phyloP scores from a whole-genome alignment of 2,888 invertebrate genomes.

The Phorcus lineatus region DNA sequence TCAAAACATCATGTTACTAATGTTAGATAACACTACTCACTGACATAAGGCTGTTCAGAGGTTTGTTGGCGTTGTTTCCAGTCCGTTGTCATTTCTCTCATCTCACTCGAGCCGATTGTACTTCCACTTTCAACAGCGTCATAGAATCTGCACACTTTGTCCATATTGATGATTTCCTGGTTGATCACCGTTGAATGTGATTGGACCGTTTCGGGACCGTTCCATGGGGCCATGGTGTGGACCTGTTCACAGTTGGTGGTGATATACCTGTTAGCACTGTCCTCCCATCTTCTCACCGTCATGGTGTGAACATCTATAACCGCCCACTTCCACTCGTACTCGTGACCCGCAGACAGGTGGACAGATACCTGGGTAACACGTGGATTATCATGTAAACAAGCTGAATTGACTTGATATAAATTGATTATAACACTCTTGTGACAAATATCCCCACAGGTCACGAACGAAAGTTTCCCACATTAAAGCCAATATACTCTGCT shows the following conservation, averaged over 20 bases:
- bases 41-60: background rate
- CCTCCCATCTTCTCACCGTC: background rate
- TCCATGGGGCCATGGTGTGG: background rate
- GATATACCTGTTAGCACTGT: background rate
- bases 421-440: too few species aligned
- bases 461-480: too few species aligned
- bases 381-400: too few species aligned
- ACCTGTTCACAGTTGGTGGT: background rate
- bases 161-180: background rate
- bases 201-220: background rate
- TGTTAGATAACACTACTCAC: background rate
- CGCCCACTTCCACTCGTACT: conserved; percentile 1
- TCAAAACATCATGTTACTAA: too few species aligned
- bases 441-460: too few species aligned
- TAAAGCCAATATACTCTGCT: too few species aligned
- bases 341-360: background rate
- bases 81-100: background rate
- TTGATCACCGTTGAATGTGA: background rate
- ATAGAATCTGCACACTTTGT: background rate
- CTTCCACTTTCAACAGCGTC: background rate
- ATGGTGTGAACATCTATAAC: background rate
- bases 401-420: too few species aligned
- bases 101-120: background rate
- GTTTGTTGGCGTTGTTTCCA: background rate
- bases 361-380: background rate